Base-by-base conservation (phyloP, 1,140 invertebrate species). In the Heliconius hermathena region DNA sequence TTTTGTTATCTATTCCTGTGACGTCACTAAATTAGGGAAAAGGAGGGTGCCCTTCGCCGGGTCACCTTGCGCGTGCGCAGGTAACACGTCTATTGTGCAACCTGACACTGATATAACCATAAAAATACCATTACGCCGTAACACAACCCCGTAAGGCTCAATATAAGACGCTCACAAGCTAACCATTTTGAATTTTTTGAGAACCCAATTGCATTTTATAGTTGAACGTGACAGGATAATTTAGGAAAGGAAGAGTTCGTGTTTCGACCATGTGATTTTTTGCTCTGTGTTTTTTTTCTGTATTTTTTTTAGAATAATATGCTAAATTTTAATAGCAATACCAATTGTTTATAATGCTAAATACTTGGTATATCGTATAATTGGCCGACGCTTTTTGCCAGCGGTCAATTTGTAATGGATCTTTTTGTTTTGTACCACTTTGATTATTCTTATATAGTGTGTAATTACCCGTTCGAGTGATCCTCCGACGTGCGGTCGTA, bases 151-250 rank as follows among this genome's bases (percentile, higher is more conserved):
- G 22, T 76, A 76, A 76, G 41, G 26, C 16, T 33, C 66, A 76
- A 46, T 71, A 70, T 76, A 38, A 20, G 22, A 38, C 16, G 22
- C 38, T 26, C 77, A 22, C 54, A 87, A 80, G 82, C 88, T 90
- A 91, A 92, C 89, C 87, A 91, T 89, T 92, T 89, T 85, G 87
- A 90, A 91, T 93, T 92, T 92, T 91, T 89, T 85, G 88, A 91
- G 88, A 93, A 85, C n/a, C 90, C 92, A 93, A 94, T 94, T 94
- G 92, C 92, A 91, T 91, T 93, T 92, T 93, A 93, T 94, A 93
- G 90, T 86, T 92, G 85, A 91, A 88, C 92, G 89, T 94, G 92
- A 94, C 92, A 92, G 92, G 91, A 93, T 94, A 94, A 94, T 94
- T 92, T 93, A 93, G 84, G 91, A 89, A 90, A 89, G 89, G 89